Base-by-base conservation (phyloP, 1,140 invertebrate genomes). In the Armadillidium nasatum region DNA sequence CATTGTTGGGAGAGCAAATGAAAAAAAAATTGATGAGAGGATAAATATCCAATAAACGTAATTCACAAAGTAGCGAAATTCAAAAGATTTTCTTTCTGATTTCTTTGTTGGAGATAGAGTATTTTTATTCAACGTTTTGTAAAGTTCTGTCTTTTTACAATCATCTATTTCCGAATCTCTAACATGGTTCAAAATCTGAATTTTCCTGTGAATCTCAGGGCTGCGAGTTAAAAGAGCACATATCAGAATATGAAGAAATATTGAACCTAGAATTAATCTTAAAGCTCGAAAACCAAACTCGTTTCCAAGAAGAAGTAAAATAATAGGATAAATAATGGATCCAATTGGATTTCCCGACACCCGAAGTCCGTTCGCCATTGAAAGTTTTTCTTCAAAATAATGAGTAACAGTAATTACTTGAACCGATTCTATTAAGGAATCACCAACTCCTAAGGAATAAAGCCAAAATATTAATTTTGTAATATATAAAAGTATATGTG, bases 361-460 rank as follows among this genome's bases (percentile, higher is more conserved):
- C 10, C 54, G 54, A 10, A 72, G 7, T 7, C 54, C 60, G 15
- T 71, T 46, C 15, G 68, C 44, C 10, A 43, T 4, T 71, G 50
- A 22, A 23, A 70, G 50, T 45, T 71, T 69, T 19, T 71, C 21
- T 19, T 10, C 4, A 50, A 67, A 71, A 13, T 45, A 67, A 44
- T 76, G 43, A 9, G 67, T 9, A 43, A 33, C 10, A 11, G 71
- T 50, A 22, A 67, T n/a, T 21, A 60, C 46, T 71, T 71, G 19
- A 33, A 44, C 46, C 44, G n/a, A 67, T 44, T 73, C 23, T n/a
- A 68, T 73, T 10, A 50, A 10, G 43, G 44, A 77, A 22, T 54
- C 67, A 11, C 66, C 67, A 71, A 66, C 44, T 21, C 70, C 67
- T 76, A 60, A 33, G 21, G 13, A 71, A 33, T 22, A 68, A 68